phyloP scores from a whole-genome alignment of 2,888 invertebrate genomes.

The Lasioglossum figueresi region DNA sequence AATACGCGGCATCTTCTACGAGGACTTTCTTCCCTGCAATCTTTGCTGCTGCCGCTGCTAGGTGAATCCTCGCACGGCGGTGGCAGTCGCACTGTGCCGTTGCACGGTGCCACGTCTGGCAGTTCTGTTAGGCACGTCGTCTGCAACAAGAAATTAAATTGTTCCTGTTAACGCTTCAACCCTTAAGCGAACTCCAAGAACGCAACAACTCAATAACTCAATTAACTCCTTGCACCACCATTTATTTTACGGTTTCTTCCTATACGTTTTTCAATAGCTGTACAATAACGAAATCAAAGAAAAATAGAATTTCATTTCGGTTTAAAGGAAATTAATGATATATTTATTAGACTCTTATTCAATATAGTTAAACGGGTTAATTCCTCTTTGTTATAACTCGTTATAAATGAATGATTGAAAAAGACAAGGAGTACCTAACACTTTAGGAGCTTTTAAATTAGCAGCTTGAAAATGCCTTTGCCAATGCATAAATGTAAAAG shows the following conservation, averaged over 20 bases:
- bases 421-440: neutral
- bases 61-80: slow-evolving; percentile 83
- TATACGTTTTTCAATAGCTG: too few relatives aligned
- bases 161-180: neutral
- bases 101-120: slow-evolving; percentile 84
- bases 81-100: slow-evolving; percentile 81
- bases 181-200: neutral
- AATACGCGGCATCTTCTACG: slow-evolving; percentile 81
- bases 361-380: too few relatives aligned
- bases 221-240: neutral
- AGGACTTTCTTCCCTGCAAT: slow-evolving; percentile 78
- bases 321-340: neutral
- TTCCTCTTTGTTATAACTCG: too few relatives aligned
- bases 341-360: neutral
- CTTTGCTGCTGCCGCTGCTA: slow-evolving; percentile 83
- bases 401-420: too few relatives aligned
- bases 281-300: too few relatives aligned
- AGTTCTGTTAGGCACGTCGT: slow-evolving; percentile 85
- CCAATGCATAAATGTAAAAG: neutral
- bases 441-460: too few relatives aligned
- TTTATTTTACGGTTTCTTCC: neutral
- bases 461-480: neutral
- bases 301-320: neutral
- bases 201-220: neutral
- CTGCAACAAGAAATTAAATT: slow-evolving; percentile 70